A percentile compares a stretch with the other conserved stretches of the same genome.
These are phyloP conservation scores for Thalassophryne amazonica DNA, from an alignment of 2,797 vertebrate species.

Conservation along the genomic window DNA sequence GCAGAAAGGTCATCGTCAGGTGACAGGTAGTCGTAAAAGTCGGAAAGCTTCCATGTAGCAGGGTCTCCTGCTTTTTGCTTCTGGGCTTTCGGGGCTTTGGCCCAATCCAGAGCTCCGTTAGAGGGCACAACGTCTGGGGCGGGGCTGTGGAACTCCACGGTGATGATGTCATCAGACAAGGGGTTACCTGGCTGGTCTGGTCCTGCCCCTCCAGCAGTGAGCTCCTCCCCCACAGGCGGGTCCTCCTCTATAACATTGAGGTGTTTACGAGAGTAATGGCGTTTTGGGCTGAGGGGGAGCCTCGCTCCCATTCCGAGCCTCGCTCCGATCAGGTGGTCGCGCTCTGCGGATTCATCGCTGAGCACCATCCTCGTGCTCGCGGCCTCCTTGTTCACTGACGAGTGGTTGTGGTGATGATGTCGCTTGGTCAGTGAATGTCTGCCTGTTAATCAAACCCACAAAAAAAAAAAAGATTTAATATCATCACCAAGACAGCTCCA, in stretches of 20 bases:
- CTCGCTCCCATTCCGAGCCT: constrained; percentile 22
- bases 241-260: constrained; percentile 61
- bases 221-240: constrained; percentile 52
- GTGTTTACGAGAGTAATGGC: constrained; percentile 55
- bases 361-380: constrained; percentile 59
- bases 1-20: constrained; percentile 85
- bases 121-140: constrained; percentile 58
- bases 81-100: constrained; percentile 43
- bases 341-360: constrained; percentile 73
- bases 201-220: constrained; percentile 64
- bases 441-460: constrained; percentile 55
- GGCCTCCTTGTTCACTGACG: constrained; percentile 54
- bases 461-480: background rate
- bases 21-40: constrained; percentile 85
- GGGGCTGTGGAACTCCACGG: constrained; percentile 84
- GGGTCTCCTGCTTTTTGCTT: constrained; percentile 68
- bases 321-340: constrained; percentile 68
- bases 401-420: constrained; percentile 66
- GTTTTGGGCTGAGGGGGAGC: constrained; percentile 47
- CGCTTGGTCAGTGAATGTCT: constrained; percentile 50
- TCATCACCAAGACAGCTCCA: too few relatives aligned
- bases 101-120: constrained; percentile 44
- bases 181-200: constrained; percentile 67
- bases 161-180: constrained; percentile 73
- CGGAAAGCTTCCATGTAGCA: constrained; percentile 79